phyloP scores from a whole-genome alignment of 1,140 invertebrate species.

The Ceratoteleas bidentatus region DNA sequence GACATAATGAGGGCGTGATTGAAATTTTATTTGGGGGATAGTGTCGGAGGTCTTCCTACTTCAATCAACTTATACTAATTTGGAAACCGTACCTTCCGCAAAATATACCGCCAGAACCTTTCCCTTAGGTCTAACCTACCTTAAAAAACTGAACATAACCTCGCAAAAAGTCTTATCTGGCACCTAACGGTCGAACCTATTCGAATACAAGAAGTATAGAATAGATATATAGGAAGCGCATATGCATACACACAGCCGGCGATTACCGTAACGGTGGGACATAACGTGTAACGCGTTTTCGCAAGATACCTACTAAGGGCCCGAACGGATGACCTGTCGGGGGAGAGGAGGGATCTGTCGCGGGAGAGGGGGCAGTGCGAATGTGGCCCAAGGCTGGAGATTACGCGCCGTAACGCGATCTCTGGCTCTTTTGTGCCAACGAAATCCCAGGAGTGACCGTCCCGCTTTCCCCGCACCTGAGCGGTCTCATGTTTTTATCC shows the following conservation, averaged over 20 bases:
- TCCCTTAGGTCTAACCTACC: too few species aligned
- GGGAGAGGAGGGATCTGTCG: slow-evolving; percentile 1
- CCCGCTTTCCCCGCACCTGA: background rate
- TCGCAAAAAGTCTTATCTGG: too few species aligned
- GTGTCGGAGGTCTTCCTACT: too few species aligned
- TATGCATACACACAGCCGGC: slow-evolving; percentile 34
- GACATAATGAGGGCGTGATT: too few species aligned
- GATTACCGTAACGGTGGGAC: slow-evolving; percentile 57
- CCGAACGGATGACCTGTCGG: slow-evolving; percentile 5
- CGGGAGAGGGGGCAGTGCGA: slow-evolving; percentile 57
- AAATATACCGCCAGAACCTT: too few species aligned
- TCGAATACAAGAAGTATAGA: background rate
- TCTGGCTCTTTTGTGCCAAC: slow-evolving; percentile 43
- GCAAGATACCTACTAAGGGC: slow-evolving; percentile 29
- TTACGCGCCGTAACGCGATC: slow-evolving; percentile 67
- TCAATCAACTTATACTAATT: too few species aligned
- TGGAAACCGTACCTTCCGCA: too few species aligned
- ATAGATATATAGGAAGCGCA: too few species aligned
- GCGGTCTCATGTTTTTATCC: slow-evolving; percentile 14
- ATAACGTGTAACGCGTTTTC: slow-evolving; percentile 44
- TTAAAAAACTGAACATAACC: too few species aligned
- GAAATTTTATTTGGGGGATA: too few species aligned
- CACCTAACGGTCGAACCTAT: background rate
- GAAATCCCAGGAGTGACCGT: slow-evolving; percentile 51
- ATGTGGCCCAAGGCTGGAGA: slow-evolving; percentile 73